Evolutionary conservation across 2,113 vertebrate genomes (phyloP).

Genomic region (Xenotilapia longispinis): DNA sequence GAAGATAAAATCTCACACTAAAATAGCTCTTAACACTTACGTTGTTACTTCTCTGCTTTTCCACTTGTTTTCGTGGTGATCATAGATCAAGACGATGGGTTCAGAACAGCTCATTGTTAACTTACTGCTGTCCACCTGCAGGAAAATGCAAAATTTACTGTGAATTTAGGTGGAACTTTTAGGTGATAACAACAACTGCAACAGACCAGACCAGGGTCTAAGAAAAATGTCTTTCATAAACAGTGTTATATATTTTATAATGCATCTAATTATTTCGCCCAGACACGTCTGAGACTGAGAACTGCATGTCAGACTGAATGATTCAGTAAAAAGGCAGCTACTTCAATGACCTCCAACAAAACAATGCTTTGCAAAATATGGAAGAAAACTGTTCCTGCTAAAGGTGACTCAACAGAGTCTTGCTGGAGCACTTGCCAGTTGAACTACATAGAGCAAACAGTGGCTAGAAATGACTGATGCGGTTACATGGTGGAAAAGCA

Average conservation of each 20-base stretch:
- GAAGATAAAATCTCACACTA: not conserved
- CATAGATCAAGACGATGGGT: conserved; percentile 85
- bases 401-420: not conserved
- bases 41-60: conserved; percentile 82
- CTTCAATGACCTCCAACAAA: not conserved
- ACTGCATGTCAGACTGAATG: not conserved
- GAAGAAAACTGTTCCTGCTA: not conserved
- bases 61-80: conserved; percentile 95
- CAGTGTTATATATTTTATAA: not conserved
- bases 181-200: not conserved
- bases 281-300: not conserved
- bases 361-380: not conserved
- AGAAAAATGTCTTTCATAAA: not conserved
- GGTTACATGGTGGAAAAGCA: not conserved
- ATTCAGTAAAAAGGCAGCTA: not conserved
- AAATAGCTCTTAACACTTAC: conserved; percentile 73
- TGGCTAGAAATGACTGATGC: not conserved
- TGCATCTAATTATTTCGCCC: not conserved
- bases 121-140: conserved; percentile 87
- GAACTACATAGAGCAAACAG: not conserved
- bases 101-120: conserved; percentile 86
- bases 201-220: not conserved
- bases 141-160: not conserved
- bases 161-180: not conserved
- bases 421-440: not conserved